Evolutionary conservation across 2,888 invertebrate species (phyloP).

Genomic region (Fragum whitleyi): DNA sequence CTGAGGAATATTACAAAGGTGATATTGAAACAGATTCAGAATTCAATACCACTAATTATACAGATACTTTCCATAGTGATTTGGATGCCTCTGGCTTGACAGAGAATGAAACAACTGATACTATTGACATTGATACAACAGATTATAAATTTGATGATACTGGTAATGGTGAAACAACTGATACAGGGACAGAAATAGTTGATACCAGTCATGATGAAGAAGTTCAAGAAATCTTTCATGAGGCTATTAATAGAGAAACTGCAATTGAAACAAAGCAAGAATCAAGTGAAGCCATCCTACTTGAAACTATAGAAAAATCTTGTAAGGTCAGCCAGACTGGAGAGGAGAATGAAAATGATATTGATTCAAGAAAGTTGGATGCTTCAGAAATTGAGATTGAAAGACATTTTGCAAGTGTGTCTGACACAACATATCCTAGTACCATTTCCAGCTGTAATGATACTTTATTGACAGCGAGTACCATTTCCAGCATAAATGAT

Average conservation of each 20-base stretch:
- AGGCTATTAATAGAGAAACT: background rate
- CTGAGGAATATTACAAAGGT: background rate
- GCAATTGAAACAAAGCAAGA: background rate
- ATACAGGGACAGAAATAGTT: background rate
- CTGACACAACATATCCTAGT: constrained; percentile 51
- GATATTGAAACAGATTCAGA: background rate
- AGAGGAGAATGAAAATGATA: background rate
- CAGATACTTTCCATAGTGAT: background rate
- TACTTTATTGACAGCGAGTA: constrained; percentile 38
- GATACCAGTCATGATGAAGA: background rate
- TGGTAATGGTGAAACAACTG: background rate
- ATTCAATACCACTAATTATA: background rate
- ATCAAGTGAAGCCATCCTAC: background rate
- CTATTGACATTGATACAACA: background rate
- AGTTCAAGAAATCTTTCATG: background rate
- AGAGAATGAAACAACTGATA: background rate
- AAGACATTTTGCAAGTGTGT: constrained; percentile 17
- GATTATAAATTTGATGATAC: background rate
- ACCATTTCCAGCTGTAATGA: constrained; percentile 40
- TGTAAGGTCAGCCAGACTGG: background rate
- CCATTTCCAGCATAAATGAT: constrained; percentile 39
- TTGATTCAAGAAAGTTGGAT: background rate
- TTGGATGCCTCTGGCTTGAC: background rate
- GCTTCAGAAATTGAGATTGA: background rate
- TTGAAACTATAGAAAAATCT: background rate